Conservation (phyloP, 1,140 invertebrate species). For the Megalonaias nervosa region DNA sequence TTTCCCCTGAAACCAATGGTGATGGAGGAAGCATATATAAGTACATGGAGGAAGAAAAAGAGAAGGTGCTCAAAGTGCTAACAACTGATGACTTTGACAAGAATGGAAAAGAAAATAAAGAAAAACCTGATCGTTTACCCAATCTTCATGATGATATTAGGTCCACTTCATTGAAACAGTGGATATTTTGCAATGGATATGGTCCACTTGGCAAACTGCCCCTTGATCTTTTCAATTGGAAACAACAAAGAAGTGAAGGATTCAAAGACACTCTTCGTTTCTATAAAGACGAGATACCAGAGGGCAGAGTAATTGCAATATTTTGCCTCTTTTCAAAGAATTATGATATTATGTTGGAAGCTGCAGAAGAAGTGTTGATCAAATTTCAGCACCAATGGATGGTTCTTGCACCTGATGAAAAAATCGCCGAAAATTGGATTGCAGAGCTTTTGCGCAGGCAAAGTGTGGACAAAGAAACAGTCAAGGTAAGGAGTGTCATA, state of each 20-base stretch:
- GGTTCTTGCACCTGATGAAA: conserved; percentile 35
- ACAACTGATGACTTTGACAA: conserved; percentile 44
- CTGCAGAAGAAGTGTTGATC: conserved; percentile 35
- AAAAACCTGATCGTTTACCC: conserved; percentile 14
- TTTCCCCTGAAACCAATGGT: conserved; percentile 36
- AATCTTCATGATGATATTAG: conserved; percentile 18
- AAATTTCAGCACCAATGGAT: conserved; percentile 47
- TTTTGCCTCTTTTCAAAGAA: conserved; percentile 46
- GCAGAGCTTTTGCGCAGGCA: conserved; percentile 30
- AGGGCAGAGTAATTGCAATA: conserved; percentile 39
- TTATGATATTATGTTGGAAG: conserved; percentile 41
- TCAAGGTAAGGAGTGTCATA: conserved; percentile 32
- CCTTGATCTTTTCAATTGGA: conserved; percentile 35
- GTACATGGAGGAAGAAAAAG: conserved; percentile 9
- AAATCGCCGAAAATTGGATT: conserved; percentile 34
- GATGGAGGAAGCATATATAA: conserved; percentile 22
- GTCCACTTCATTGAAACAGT: conserved; percentile 12
- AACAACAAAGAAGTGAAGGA: conserved; percentile 28
- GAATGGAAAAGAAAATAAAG: conserved; percentile 19
- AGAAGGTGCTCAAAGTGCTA: conserved; percentile 26
- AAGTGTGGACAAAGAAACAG: conserved; percentile 23
- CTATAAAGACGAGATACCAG: conserved; percentile 37
- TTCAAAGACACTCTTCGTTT: conserved; percentile 43
- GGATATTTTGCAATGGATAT: conserved; percentile 45
- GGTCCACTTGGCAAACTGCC: conserved; percentile 9